These are phyloP conservation scores for Cataglyphis livida DNA, from an alignment of 2,888 invertebrate species.

Conservation along the genomic window DNA sequence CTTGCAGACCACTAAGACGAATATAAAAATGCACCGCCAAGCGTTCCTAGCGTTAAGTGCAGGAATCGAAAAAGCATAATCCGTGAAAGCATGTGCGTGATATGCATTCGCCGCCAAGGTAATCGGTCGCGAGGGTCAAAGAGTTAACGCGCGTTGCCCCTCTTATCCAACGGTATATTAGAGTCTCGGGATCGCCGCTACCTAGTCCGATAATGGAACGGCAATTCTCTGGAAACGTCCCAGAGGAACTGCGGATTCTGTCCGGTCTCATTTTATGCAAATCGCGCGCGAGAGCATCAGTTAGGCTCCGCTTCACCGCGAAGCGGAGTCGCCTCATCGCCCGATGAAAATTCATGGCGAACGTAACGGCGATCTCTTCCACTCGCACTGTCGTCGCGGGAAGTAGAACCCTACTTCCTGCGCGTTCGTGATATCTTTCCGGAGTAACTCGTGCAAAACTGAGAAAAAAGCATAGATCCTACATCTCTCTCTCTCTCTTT, in stretches of 20 bases:
- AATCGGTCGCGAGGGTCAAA: background rate
- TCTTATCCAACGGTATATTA: constrained; percentile 31
- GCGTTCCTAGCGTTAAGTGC: constrained; percentile 39
- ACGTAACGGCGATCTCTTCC: constrained; percentile 32
- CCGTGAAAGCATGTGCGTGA: constrained; percentile 36
- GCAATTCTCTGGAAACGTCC: constrained; percentile 19
- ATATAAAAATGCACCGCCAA: constrained; percentile 19
- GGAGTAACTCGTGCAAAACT: background rate
- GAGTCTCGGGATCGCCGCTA: constrained; percentile 52
- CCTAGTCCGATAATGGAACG: constrained; percentile 65
- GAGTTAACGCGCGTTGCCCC: constrained; percentile 35
- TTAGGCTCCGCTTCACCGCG: constrained; percentile 72
- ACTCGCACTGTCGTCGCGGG: background rate
- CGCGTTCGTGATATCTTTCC: background rate
- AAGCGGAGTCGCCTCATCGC: constrained; percentile 62
- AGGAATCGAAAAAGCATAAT: constrained; percentile 36
- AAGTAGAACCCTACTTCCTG: background rate
- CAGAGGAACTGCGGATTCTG: constrained; percentile 40
- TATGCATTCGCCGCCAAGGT: constrained; percentile 18
- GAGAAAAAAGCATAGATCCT: background rate
- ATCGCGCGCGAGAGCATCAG: constrained; percentile 78
- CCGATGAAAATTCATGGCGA: constrained; percentile 73
- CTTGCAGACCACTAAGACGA: background rate
- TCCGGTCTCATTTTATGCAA: constrained; percentile 82
- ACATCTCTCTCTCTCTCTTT: background rate